A percentile compares a stretch with the other conserved stretches of the same genome.
phyloP scores from a whole-genome alignment of 2,797 vertebrate species.

The Eulemur albifrons region DNA sequence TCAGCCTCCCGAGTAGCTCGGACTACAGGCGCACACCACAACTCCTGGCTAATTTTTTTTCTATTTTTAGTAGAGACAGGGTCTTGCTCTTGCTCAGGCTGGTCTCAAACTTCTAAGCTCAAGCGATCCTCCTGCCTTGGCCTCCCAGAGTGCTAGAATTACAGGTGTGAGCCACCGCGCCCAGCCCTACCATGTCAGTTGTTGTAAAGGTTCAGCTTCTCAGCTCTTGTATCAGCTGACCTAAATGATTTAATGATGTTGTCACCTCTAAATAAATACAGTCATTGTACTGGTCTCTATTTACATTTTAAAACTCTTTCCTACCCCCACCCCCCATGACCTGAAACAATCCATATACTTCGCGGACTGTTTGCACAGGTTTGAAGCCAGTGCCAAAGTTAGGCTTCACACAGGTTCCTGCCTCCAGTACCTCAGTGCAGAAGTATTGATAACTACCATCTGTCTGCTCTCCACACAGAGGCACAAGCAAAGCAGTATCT shows the following conservation, averaged over 20 bases:
- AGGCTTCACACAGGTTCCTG: conserved; percentile 34
- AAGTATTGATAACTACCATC: conserved; percentile 45
- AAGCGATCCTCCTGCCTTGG: too few species aligned
- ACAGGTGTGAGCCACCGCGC: too few species aligned
- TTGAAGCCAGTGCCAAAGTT: conserved; percentile 57
- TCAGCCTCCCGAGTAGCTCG: too few species aligned
- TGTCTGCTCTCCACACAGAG: conserved; percentile 31
- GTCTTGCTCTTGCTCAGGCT: too few species aligned
- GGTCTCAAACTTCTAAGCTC: too few species aligned
- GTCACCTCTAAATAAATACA: conserved; percentile 66
- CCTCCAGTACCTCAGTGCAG: conserved; percentile 8
- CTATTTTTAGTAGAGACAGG: too few species aligned
- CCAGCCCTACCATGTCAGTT: neutral
- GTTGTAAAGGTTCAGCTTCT: conserved; percentile 39
- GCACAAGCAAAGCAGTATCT: conserved; percentile 24
- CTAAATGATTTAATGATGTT: conserved; percentile 59
- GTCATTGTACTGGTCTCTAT: conserved; percentile 33
- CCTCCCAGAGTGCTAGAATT: too few species aligned
- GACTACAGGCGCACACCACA: too few species aligned
- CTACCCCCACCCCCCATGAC: conserved; percentile 13
- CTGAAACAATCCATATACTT: conserved; percentile 45
- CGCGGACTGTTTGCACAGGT: conserved; percentile 32
- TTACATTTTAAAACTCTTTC: conserved; percentile 66
- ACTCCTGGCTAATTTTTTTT: too few species aligned
- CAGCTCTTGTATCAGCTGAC: conserved; percentile 65